Conservation (phyloP, 2,888 invertebrate genomes). For the Pyrocoelia pectoralis region DNA sequence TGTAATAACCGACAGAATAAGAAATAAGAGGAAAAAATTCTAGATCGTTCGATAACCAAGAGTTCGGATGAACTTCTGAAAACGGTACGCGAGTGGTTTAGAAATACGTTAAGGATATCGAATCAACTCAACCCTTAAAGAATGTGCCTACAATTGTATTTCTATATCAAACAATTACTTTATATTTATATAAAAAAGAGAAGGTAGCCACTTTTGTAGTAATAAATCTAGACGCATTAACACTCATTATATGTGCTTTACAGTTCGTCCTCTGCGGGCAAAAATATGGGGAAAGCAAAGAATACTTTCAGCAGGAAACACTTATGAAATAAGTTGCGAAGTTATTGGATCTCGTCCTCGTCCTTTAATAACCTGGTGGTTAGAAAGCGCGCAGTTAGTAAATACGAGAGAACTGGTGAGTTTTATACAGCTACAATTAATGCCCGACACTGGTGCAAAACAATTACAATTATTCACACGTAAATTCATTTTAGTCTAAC, state of each 20-base stretch:
- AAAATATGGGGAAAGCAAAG: slow-evolving; percentile 25
- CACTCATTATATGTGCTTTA: neutral
- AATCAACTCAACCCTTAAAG: slow-evolving; percentile 12
- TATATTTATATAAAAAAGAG: neutral
- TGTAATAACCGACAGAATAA: slow-evolving; percentile 55
- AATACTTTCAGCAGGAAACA: slow-evolving; percentile 18
- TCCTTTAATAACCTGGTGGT: slow-evolving; percentile 30
- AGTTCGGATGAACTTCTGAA: slow-evolving; percentile 33
- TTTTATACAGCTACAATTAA: neutral
- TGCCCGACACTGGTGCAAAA: neutral
- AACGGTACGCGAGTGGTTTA: slow-evolving; percentile 37
- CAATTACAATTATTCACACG: neutral
- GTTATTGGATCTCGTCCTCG: slow-evolving; percentile 31
- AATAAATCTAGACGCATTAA: neutral
- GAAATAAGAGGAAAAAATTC: slow-evolving; percentile 51
- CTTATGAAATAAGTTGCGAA: slow-evolving; percentile 31
- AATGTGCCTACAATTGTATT: neutral
- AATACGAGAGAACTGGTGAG: slow-evolving; percentile 26
- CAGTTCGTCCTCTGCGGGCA: slow-evolving; percentile 28
- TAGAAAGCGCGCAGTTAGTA: slow-evolving; percentile 17
- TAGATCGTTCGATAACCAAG: slow-evolving; percentile 36
- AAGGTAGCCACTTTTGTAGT: neutral
- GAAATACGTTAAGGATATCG: slow-evolving; percentile 29
- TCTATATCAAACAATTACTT: slow-evolving; percentile 4
- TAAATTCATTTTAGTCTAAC: slow-evolving; percentile 15